Percentiles rank a stretch among this genome's conserved stretches.
Evolutionary conservation across 2,797 vertebrate genomes (phyloP).

Genomic region (Carcharodon carcharias): DNA sequence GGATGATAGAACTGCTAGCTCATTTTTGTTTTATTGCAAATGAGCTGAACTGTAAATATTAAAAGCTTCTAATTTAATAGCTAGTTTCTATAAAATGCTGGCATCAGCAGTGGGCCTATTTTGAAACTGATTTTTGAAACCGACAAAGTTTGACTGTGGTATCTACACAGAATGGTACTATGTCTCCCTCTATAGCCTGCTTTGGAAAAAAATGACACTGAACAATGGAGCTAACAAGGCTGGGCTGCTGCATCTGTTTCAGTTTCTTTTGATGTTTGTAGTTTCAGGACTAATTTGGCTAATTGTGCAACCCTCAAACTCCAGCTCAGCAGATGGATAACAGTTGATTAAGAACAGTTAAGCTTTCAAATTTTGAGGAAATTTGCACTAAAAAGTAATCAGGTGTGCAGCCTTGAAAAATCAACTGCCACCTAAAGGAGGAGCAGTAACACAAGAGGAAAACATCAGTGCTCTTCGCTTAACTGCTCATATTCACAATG

Average conservation of each 20-base stretch:
- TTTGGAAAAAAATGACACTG: background rate
- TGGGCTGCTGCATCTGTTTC: background rate
- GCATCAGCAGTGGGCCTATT: background rate
- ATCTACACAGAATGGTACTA: background rate
- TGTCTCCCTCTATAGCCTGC: constrained; percentile 27
- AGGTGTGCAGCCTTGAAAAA: background rate
- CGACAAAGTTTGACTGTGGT: background rate
- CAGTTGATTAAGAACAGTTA: background rate
- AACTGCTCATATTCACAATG: background rate
- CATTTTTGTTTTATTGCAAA: constrained; percentile 1
- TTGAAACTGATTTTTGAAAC: no score
- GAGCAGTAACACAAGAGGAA: constrained; percentile 20
- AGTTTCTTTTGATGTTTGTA: background rate
- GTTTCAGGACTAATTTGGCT: background rate
- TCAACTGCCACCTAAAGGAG: constrained; percentile 13
- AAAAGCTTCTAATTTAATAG: background rate
- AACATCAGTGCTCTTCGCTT: background rate
- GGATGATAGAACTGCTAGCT: background rate
- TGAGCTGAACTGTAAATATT: constrained; percentile 7
- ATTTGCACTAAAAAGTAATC: background rate
- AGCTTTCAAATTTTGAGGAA: background rate
- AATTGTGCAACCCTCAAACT: background rate
- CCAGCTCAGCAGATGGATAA: background rate
- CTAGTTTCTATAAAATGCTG: background rate
- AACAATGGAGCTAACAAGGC: background rate